A percentile compares a stretch with the other conserved stretches of the same genome.
Conservation (phyloP, 92 coral and sea anemone species). For the Isaurus tuberculatus region DNA sequence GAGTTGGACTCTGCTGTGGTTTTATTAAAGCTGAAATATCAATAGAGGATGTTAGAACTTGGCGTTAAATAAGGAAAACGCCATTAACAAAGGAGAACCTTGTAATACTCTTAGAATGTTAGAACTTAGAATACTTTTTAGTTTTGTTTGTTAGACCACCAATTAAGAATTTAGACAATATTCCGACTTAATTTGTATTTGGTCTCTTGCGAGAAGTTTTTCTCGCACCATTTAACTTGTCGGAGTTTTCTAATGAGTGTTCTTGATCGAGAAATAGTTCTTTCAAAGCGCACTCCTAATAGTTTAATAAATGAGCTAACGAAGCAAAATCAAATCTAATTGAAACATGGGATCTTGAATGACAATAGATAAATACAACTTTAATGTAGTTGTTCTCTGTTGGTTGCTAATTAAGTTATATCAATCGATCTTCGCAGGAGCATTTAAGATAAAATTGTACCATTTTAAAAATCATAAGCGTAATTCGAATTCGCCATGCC, state of each 20-base stretch:
- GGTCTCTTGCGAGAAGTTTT: not conserved
- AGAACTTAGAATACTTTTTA: not conserved
- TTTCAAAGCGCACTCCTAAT: conserved; percentile 21
- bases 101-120: not conserved
- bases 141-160: not conserved
- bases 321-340: conserved; percentile 26
- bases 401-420: conserved; percentile 41
- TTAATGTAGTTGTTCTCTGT: conserved; percentile 43
- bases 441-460: not conserved
- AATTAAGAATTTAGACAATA: conserved; percentile 9
- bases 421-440: conserved; percentile 20
- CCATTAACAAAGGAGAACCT: not conserved
- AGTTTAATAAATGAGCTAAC: conserved; percentile 27
- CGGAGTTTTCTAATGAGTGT: not conserved
- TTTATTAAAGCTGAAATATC: conserved; percentile 19
- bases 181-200: not conserved
- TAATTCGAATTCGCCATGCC: not conserved
- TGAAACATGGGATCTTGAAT: conserved; percentile 52
- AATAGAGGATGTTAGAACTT: not conserved
- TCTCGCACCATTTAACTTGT: not conserved
- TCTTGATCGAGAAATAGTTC: not conserved
- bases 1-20: conserved; percentile 8
- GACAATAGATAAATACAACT: conserved; percentile 53
- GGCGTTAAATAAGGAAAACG: not conserved
- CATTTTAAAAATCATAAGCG: not conserved